A percentile compares a stretch with the other conserved stretches of the same genome.
Evolutionary conservation across 2,888 invertebrate species (phyloP).

Genomic region (Drosophila recens): DNA sequence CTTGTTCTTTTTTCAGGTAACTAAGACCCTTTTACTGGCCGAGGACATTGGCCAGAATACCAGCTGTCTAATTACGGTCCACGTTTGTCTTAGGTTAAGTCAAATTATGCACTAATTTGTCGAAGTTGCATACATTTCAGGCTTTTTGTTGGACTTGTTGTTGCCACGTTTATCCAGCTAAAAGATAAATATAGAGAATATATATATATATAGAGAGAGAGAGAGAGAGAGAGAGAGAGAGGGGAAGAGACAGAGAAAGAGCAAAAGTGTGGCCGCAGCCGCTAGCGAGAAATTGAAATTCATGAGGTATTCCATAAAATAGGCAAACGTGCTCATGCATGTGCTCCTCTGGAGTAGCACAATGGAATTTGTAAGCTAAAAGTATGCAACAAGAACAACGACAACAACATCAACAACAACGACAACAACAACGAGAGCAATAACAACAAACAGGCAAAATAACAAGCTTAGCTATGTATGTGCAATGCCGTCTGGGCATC

Average conservation of each 20-base stretch:
- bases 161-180: constrained; percentile 44
- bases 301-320: constrained; percentile 66
- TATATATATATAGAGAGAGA: background rate
- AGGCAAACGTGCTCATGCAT: constrained; percentile 68
- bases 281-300: constrained; percentile 69
- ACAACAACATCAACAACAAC: constrained; percentile 16
- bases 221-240: background rate
- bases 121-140: constrained; percentile 35
- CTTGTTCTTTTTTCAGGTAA: constrained; percentile 26
- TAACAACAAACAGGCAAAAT: constrained; percentile 32
- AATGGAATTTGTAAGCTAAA: constrained; percentile 69
- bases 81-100: constrained; percentile 32
- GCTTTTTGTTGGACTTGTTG: constrained; percentile 21
- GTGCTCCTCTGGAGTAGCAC: constrained; percentile 34
- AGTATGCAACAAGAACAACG: constrained; percentile 63
- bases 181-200: constrained; percentile 11
- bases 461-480: constrained; percentile 54
- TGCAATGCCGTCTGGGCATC: constrained; percentile 44
- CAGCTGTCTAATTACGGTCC: constrained; percentile 41
- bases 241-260: background rate
- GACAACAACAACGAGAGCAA: constrained; percentile 22
- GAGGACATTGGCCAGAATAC: constrained; percentile 26
- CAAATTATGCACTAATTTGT: constrained; percentile 56
- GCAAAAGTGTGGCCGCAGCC: background rate
- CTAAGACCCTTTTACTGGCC: constrained; percentile 36